phyloP scores from a whole-genome alignment of 2,113 vertebrate genomes.

The Camelus bactrianus region DNA sequence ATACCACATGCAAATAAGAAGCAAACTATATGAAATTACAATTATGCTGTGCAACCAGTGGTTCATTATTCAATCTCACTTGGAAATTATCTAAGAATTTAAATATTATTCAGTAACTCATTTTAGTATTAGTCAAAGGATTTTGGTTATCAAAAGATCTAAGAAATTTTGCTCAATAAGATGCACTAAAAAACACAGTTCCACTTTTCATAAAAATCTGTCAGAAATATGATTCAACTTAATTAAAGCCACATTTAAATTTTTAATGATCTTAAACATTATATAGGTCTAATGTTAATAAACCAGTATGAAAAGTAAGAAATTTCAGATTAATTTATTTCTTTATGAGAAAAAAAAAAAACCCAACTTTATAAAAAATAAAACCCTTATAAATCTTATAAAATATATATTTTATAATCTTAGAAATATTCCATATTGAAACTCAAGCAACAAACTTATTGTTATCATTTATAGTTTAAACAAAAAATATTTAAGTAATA shows the following conservation, averaged over 20 bases:
- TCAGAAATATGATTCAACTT: neutral
- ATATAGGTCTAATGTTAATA: neutral
- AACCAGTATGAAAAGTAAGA: neutral
- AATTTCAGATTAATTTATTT: neutral
- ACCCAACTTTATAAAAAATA: neutral
- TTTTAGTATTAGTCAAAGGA: neutral
- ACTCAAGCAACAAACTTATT: neutral
- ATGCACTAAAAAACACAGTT: neutral
- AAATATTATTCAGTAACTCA: neutral
- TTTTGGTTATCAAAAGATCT: neutral
- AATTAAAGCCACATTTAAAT: neutral
- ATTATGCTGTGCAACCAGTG: neutral
- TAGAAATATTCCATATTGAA: neutral
- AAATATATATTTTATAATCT: neutral
- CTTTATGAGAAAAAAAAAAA: neutral
- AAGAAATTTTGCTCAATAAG: neutral
- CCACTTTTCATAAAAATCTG: neutral
- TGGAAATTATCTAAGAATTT: neutral
- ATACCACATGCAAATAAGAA: neutral
- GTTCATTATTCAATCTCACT: neutral
- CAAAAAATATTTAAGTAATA: neutral
- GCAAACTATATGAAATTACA: neutral
- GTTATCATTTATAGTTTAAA: neutral
- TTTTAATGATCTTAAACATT: neutral
- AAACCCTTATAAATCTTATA: neutral